A percentile compares a stretch with the other conserved stretches of the same genome.
Conservation (phyloP, 2,113 vertebrate species). For the Mesocricetus auratus region DNA sequence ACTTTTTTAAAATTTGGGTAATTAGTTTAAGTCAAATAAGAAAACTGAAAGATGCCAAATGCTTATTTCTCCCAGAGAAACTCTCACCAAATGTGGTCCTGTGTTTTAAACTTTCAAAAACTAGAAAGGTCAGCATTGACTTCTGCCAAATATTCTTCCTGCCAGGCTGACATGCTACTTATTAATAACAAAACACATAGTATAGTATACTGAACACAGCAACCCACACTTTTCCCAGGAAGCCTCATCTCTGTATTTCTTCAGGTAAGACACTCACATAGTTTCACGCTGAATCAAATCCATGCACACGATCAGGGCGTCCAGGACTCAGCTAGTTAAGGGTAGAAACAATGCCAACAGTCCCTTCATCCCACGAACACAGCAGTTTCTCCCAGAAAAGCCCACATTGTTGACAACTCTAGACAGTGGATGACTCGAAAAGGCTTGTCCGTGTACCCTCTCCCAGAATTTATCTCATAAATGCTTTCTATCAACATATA, state of each 20-base stretch:
- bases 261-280: conserved; percentile 87
- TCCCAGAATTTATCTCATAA: conserved; percentile 7
- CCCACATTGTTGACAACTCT: neutral
- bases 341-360: conserved; percentile 39
- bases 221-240: neutral
- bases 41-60: conserved; percentile 18
- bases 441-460: neutral
- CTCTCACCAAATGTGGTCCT: neutral
- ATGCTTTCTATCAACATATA: neutral
- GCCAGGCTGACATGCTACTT: neutral
- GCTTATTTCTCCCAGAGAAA: conserved; percentile 48
- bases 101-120: conserved; percentile 20
- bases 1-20: neutral
- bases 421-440: neutral
- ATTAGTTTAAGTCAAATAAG: conserved; percentile 37
- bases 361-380: neutral
- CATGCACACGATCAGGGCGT: conserved; percentile 97
- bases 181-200: neutral
- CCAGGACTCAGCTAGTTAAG: conserved; percentile 91
- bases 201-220: neutral
- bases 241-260: neutral
- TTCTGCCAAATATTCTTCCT: neutral
- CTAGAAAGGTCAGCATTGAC: neutral
- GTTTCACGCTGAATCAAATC: conserved; percentile 94
- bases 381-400: neutral